Conservation (phyloP, 2,888 invertebrate species). For the Caenorhabditis zanzibari region DNA sequence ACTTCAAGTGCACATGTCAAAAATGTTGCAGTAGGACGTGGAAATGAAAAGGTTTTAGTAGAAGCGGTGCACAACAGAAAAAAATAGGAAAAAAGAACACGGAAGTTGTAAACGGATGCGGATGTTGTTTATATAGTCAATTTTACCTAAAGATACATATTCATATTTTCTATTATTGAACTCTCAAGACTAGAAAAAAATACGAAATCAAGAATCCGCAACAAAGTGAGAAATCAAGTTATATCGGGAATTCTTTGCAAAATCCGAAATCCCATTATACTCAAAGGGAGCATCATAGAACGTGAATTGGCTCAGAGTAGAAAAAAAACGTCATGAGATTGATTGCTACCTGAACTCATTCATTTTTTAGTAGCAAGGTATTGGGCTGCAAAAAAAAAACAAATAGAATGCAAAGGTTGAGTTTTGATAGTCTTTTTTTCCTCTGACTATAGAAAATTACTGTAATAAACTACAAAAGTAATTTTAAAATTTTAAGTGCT, state of each 20-base stretch:
- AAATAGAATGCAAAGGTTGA: constrained; percentile 4
- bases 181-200: constrained; percentile 2
- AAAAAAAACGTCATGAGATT: constrained; percentile 15
- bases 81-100: constrained; percentile 19
- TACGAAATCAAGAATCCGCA: constrained; percentile 10
- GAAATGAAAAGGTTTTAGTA: constrained; percentile 15
- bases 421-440: too few relatives aligned
- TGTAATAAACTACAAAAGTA: too few relatives aligned
- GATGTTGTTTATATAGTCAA: constrained; percentile 29
- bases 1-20: constrained; percentile 58
- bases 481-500: too few relatives aligned
- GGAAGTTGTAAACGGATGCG: constrained; percentile 41
- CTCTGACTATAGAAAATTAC: too few relatives aligned
- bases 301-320: constrained; percentile 4
- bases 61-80: constrained; percentile 8
- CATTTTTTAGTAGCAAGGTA: not conserved
- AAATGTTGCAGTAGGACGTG: constrained; percentile 33
- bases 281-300: constrained; percentile 31
- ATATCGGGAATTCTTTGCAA: constrained; percentile 29
- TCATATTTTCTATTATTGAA: too few relatives aligned
- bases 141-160: not conserved
- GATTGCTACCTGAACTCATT: constrained; percentile 28
- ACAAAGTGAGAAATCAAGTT: constrained; percentile 50
- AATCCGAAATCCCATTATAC: constrained; percentile 43
- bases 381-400: constrained; percentile 22